Percentiles rank a stretch among this genome's conserved stretches.
Conservation (phyloP, 2,113 vertebrate species). For the Oxyruncus cristatus region DNA sequence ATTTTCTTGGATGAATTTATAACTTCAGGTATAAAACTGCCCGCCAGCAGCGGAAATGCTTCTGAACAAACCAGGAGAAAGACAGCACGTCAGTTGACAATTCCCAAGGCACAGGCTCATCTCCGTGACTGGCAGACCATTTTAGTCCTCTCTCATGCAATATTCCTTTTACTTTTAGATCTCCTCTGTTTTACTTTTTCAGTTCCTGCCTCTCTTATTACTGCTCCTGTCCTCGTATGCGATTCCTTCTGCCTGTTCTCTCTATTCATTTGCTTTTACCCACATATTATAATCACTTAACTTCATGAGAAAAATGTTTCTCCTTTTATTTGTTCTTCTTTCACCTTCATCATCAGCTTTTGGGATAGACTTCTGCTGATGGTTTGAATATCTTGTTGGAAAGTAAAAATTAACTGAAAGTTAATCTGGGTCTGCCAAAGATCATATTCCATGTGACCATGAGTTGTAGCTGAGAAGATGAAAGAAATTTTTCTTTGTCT, state of each 20-base stretch:
- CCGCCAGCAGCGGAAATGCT: not conserved
- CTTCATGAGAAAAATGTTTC: not conserved
- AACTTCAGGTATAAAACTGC: not conserved
- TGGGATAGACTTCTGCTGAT: not conserved
- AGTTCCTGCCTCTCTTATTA: not conserved
- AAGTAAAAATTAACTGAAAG: not conserved
- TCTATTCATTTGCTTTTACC: not conserved
- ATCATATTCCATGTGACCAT: not conserved
- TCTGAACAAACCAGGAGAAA: not conserved
- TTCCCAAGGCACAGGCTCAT: not conserved
- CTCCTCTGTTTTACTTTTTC: not conserved
- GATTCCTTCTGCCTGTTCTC: not conserved
- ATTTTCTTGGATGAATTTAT: not conserved
- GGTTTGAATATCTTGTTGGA: not conserved
- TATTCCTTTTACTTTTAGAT: not conserved
- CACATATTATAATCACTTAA: not conserved
- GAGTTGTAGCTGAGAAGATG: not conserved
- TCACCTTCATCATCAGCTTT: not conserved
- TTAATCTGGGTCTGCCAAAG: not conserved
- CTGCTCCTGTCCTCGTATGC: not conserved
- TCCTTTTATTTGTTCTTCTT: not conserved
- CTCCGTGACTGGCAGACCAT: not conserved
- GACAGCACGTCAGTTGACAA: not conserved
- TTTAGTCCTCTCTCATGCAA: not conserved
- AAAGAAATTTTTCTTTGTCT: not conserved